Percentiles rank a stretch among this genome's conserved stretches.
Evolutionary conservation across 2,888 invertebrate genomes (phyloP).

Genomic region (Eupithecia insigniata): DNA sequence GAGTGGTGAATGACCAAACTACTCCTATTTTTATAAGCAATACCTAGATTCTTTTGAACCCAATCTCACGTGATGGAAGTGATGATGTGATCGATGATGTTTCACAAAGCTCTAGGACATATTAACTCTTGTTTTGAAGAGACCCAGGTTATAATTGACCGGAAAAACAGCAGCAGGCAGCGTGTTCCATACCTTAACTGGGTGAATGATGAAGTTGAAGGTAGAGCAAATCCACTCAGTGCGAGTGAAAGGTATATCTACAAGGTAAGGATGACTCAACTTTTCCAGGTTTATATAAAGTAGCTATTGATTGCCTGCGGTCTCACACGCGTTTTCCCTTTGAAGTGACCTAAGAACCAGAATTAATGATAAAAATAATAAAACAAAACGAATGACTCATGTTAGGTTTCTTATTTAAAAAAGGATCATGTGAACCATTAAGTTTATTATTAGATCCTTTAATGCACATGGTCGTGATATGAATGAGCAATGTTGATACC

Average conservation of each 20-base stretch:
- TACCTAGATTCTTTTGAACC: not conserved
- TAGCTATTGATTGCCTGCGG: not conserved
- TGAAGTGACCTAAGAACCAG: too few relatives aligned
- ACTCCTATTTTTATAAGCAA: not conserved
- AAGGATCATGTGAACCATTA: constrained; percentile 30
- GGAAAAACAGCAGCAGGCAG: too few relatives aligned
- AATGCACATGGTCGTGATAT: constrained; percentile 25
- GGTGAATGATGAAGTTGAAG: too few relatives aligned
- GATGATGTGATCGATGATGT: not conserved
- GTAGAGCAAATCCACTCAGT: too few relatives aligned
- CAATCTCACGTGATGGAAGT: not conserved
- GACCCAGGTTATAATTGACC: too few relatives aligned
- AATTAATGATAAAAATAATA: not conserved
- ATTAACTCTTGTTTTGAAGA: too few relatives aligned
- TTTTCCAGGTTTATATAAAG: not conserved
- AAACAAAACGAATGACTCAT: not conserved
- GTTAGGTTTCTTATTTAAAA: constrained; percentile 11
- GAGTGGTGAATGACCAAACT: not conserved
- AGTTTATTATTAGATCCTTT: constrained; percentile 27
- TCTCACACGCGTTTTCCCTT: not conserved
- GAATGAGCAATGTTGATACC: constrained; percentile 23
- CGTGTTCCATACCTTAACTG: too few relatives aligned
- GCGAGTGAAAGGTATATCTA: too few relatives aligned
- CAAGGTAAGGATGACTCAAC: not conserved
- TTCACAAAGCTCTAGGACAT: too few relatives aligned